phyloP scores from a whole-genome alignment of 2,113 vertebrate species.

The Python bivittatus region DNA sequence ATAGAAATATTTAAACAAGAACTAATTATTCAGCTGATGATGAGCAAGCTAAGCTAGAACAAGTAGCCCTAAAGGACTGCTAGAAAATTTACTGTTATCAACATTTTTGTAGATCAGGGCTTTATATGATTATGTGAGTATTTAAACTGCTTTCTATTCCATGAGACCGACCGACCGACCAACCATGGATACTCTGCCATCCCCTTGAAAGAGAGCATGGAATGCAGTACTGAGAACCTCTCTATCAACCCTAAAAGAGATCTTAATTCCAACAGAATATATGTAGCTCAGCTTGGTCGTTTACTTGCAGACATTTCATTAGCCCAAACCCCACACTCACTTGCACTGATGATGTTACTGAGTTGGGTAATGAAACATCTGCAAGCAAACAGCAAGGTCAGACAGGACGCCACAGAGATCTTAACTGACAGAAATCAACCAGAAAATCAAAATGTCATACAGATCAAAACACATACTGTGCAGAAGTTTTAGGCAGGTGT shows the following conservation, averaged over 20 bases:
- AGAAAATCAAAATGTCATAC: neutral
- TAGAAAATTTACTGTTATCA: neutral
- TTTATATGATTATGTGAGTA: neutral
- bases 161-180: no score
- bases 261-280: neutral
- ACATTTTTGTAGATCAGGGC: neutral
- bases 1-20: no score
- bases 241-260: neutral
- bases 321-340: neutral
- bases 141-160: neutral
- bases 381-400: neutral
- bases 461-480: no score
- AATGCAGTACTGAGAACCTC: neutral
- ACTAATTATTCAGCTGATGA: neutral
- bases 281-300: neutral
- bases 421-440: neutral
- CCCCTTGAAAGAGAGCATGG: neutral
- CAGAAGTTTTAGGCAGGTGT: no score
- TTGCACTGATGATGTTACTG: neutral
- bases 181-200: neutral
- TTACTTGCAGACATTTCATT: neutral
- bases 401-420: neutral
- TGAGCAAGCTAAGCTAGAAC: neutral
- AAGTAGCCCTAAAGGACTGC: neutral
- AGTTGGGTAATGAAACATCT: neutral